Conservation (phyloP, 2,888 invertebrate species). For the Philaethria dido region DNA sequence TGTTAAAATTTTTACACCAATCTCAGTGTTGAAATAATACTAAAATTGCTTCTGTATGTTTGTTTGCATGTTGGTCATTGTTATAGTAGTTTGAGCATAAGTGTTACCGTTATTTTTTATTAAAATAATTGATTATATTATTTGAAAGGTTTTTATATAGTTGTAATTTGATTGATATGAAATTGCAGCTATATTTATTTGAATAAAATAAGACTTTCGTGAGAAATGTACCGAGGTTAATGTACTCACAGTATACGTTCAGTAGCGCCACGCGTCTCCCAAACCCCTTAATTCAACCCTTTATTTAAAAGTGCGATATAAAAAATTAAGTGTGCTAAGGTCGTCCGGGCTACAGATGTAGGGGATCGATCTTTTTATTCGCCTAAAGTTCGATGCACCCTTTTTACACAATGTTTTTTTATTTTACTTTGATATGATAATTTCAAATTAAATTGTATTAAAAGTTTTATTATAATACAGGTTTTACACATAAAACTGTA, state of each 20-base stretch:
- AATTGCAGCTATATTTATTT: background rate
- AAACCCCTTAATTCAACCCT: conserved; percentile 57
- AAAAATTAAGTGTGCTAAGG: conserved; percentile 69
- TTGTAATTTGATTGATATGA: no score
- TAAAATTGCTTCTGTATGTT: background rate
- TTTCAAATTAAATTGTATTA: background rate
- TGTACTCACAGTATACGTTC: conserved; percentile 51
- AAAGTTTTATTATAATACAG: background rate
- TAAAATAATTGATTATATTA: no score
- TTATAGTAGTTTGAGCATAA: background rate
- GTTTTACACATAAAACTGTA: background rate
- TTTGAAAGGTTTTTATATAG: no score
- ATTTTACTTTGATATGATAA: conserved; percentile 15
- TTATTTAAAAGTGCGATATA: conserved; percentile 60
- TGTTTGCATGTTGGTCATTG: background rate
- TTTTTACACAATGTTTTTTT: background rate
- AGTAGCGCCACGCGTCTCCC: conserved; percentile 65
- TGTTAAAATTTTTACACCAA: no score
- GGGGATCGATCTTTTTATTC: conserved; percentile 34
- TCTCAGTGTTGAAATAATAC: no score
- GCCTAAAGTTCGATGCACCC: conserved; percentile 36
- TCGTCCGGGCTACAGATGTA: conserved; percentile 56
- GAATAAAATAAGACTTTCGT: background rate
- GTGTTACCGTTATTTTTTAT: no score
- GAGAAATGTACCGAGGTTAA: conserved; percentile 46